Base-by-base conservation (phyloP, 2,888 invertebrate species). In the Frankliniella fusca region DNA sequence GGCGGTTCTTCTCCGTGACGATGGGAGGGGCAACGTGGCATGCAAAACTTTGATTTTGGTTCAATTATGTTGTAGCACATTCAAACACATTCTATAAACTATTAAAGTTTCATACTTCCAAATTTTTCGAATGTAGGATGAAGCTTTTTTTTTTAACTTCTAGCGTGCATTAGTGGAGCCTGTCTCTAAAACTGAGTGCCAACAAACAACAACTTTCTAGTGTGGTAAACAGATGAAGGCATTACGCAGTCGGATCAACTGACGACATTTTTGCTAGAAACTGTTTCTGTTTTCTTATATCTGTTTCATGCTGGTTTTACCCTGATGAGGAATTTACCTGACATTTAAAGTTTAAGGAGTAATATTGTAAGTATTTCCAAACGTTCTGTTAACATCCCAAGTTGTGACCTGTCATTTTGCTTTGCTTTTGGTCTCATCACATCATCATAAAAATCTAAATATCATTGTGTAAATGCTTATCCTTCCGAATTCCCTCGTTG, bases 21-120 rank as follows among this genome's bases (percentile, higher is more conserved):
- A 76, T 27, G 70, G 27, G 27, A 23, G 27, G 27, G 70, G 70
- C 70, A 76, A 76, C 70, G 27, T 76, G 70, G 70, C 70, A 76
- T 23, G 27, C 70, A 27, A 76, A 27, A 12, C 27, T 70, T 76
- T 12, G 12, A 27, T 23, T 27, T 76, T 76, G 70, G 23, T 76
- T 8, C 27, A 5, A 27, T 76, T 76, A 27, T 27, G 11, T 27
- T 27, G 23, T 23, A 27, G 10, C 23, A 11, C 11, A 76, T 27
- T 23, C 11, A 9, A 23, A 76, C 27, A 10, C 12, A 23, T 27
- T 61, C 10, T 18, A 7, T 1, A 61, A 61, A 15, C n/a, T 61
- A 61, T 5, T 18, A 61, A 61, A 15, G 15, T 20, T 20, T n/a
- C 1, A 20, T 18, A n/a, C 18, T 0, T 18, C 10, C 7, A n/a